phyloP scores from a whole-genome alignment of 2,888 invertebrate species.

The Fragum sueziense region DNA sequence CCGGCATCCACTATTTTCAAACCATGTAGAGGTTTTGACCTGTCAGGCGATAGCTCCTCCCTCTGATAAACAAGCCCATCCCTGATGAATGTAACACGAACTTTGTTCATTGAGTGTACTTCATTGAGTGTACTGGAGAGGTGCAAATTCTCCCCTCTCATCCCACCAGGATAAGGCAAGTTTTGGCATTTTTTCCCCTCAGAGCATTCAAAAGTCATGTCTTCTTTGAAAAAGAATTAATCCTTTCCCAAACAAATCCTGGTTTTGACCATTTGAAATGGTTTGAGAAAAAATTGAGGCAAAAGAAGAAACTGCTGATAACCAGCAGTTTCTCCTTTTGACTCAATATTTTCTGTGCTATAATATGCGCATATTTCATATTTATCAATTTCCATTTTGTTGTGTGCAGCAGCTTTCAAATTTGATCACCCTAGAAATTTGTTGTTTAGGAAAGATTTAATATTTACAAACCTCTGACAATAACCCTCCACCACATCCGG shows the following conservation, averaged over 20 bases:
- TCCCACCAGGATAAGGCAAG: slow-evolving; percentile 90
- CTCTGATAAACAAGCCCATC: slow-evolving; percentile 85
- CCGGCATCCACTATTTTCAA: slow-evolving; percentile 92
- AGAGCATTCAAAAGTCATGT: neutral
- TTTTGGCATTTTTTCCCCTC: slow-evolving; percentile 76
- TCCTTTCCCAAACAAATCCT: too few species aligned
- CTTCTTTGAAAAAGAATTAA: neutral
- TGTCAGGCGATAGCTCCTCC: slow-evolving; percentile 30
- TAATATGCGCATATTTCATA: too few species aligned
- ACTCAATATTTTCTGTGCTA: too few species aligned
- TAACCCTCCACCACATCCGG: slow-evolving; percentile 96
- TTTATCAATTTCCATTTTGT: too few species aligned
- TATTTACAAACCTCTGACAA: slow-evolving; percentile 85
- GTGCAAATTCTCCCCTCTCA: slow-evolving; percentile 86
- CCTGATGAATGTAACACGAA: slow-evolving; percentile 86
- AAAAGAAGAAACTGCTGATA: too few species aligned
- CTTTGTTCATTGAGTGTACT: slow-evolving; percentile 89
- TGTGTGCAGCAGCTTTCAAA: too few species aligned
- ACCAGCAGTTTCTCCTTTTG: too few species aligned
- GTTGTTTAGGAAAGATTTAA: too few species aligned
- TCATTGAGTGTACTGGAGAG: too few species aligned
- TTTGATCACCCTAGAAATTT: too few species aligned
- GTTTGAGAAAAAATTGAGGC: too few species aligned
- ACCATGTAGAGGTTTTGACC: slow-evolving; percentile 85
- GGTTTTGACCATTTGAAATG: too few species aligned